Base-by-base conservation (phyloP, 2,888 invertebrate genomes). In the Andrena fulva region DNA sequence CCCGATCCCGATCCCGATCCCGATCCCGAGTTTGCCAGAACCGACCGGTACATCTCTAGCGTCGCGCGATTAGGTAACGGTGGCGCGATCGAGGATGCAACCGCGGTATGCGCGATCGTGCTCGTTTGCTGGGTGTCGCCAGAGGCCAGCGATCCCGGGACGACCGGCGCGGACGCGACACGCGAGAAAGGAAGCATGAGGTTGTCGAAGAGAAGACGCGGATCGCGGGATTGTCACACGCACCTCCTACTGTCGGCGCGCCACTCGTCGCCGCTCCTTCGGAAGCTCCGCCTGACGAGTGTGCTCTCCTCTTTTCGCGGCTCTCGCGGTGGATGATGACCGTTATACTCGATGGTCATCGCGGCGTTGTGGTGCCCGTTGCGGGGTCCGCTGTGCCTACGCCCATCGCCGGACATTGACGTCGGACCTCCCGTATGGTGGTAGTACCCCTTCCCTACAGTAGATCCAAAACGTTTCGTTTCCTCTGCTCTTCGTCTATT, bases 211-310 rank as follows among this genome's bases (percentile, higher is more conserved):
- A 76, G 80, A 35, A 59, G 73, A 60, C 81, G 73, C 77, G 81
- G 79, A 56, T 70, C 69, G 69, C 70, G 60, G 81, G 69, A 62
- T 68, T 10, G 70, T 71, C 79, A 87, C 90, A 93, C 93, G 91
- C 92, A 94, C 93, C 93, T 94, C 93, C 93, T 91, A 91, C 92
- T 93, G 89, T 93, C 93, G 85, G 92, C 90, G 72, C 92, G 91
- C 93, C 93, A 93, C 81, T 93, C 93, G 89, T 93, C 93, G 72
- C 91, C 92, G 86, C 91, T 92, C 89, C 93, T 91, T 85, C 93
- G 91, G 86, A 93, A 94, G 89, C 93, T 93, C 89, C 93, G 91
- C 82, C 92, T 91, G 78, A 91, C 92, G 82, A 93, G 91, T 71
- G 90, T 92, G 89, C 87, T 93, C 87, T 93, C 90, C 85, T 93